A percentile compares a stretch with the other conserved stretches of the same genome.
Evolutionary conservation across 2,888 invertebrate genomes (phyloP).

Genomic region (Spodoptera littoralis): DNA sequence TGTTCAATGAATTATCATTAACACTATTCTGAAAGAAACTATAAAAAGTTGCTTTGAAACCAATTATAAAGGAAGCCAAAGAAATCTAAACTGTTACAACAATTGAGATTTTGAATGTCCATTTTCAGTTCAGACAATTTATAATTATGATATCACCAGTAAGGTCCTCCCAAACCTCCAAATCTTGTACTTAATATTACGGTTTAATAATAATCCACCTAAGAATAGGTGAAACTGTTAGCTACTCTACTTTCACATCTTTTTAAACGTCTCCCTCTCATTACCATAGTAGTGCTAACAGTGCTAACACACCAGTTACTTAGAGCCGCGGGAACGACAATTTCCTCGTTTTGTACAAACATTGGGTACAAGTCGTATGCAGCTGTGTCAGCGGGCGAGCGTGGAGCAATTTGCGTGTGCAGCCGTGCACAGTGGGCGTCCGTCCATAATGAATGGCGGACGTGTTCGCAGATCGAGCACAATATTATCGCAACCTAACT

Average conservation of each 20-base stretch:
- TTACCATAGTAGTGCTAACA: slow-evolving; percentile 66
- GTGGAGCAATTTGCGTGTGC: slow-evolving; percentile 83
- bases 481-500: slow-evolving; percentile 67
- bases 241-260: slow-evolving; percentile 42
- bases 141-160: too few relatives aligned
- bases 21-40: too few relatives aligned
- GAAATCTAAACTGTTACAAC: too few relatives aligned
- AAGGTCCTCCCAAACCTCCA: too few relatives aligned
- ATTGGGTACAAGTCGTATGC: slow-evolving; percentile 63
- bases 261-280: slow-evolving; percentile 53
- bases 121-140: too few relatives aligned
- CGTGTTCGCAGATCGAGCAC: slow-evolving; percentile 74
- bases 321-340: slow-evolving; percentile 64
- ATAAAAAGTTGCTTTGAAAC: too few relatives aligned
- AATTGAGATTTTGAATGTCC: too few relatives aligned
- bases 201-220: too few relatives aligned
- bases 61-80: too few relatives aligned
- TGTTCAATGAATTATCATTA: too few relatives aligned
- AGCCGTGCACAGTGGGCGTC: slow-evolving; percentile 83
- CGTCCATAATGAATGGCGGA: slow-evolving; percentile 78
- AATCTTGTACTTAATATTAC: too few relatives aligned
- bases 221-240: too few relatives aligned
- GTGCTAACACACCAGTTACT: slow-evolving; percentile 68
- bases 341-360: slow-evolving; percentile 75
- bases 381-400: slow-evolving; percentile 81